These are phyloP conservation scores for Pteria penguin DNA, from an alignment of 2,888 invertebrate genomes.

Conservation along the genomic window DNA sequence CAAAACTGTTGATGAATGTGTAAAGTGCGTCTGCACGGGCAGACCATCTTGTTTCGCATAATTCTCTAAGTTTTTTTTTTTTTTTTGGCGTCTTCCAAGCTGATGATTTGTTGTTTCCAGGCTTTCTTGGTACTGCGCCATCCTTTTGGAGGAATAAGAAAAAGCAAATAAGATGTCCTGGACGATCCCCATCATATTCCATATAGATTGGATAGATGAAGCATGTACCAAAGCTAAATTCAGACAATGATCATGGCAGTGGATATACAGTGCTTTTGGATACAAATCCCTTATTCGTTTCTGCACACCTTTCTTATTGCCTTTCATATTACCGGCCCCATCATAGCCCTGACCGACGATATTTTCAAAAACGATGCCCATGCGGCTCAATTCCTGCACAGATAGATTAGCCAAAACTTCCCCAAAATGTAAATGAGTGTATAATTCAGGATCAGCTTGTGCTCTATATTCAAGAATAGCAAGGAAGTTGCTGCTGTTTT, in stretches of 20 bases:
- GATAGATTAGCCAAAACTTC: constrained; percentile 1
- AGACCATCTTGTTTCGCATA: no score
- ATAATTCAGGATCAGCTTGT: not conserved
- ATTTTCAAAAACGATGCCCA: not conserved
- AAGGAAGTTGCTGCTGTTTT: not conserved
- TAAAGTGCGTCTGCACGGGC: no score
- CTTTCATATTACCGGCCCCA: constrained; percentile 40
- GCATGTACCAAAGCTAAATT: constrained; percentile 41
- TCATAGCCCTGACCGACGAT: constrained; percentile 43
- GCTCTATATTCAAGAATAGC: not conserved
- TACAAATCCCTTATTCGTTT: constrained; percentile 36
- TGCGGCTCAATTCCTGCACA: not conserved
- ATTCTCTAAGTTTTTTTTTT: no score
- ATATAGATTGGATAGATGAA: constrained; percentile 35
- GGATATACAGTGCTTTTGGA: constrained; percentile 40
- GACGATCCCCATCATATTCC: constrained; percentile 43
- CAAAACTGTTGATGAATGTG: no score
- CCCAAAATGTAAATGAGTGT: not conserved
- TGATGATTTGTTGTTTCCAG: constrained; percentile 24
- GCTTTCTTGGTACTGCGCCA: constrained; percentile 4
- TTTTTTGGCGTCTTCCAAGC: constrained; percentile 26
- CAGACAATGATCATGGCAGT: constrained; percentile 45
- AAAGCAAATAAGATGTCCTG: constrained; percentile 35
- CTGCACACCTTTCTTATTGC: constrained; percentile 38
- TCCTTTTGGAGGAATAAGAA: constrained; percentile 27